Evolutionary conservation across 2,797 vertebrate species (phyloP).

Genomic region (Echeneis naucrates): DNA sequence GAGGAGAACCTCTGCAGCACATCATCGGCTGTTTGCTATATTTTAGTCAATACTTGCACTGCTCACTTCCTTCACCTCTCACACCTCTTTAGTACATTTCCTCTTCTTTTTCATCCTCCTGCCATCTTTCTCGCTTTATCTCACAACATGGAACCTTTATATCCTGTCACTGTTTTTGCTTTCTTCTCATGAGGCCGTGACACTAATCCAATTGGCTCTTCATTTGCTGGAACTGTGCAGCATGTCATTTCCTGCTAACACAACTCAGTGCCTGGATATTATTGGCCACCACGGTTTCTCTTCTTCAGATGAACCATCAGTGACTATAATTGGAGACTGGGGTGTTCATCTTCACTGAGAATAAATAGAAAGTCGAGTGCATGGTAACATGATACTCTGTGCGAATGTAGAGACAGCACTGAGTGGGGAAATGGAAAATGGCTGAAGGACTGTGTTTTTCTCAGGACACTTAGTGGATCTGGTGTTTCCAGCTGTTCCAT

Average conservation of each 20-base stretch:
- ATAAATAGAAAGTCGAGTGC: conserved; percentile 55
- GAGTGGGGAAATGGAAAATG: conserved; percentile 27
- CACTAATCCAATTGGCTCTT: conserved; percentile 29
- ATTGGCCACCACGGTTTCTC: conserved; percentile 38
- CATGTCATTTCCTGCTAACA: conserved; percentile 47
- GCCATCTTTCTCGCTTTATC: conserved; percentile 31
- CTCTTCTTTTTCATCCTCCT: conserved; percentile 20
- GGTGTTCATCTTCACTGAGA: conserved; percentile 29
- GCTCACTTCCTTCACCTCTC: conserved; percentile 18
- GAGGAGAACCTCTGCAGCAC: not conserved
- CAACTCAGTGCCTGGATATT: conserved; percentile 42
- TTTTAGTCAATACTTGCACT: conserved; percentile 6
- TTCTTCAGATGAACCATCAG: conserved; percentile 44
- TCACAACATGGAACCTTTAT: conserved; percentile 1
- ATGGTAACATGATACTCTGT: conserved; percentile 45
- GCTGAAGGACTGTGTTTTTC: conserved; percentile 23
- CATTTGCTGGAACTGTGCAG: conserved; percentile 31
- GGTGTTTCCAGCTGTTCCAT: conserved; percentile 33
- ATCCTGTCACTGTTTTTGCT: conserved; percentile 3
- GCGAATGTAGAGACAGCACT: conserved; percentile 33
- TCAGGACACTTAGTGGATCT: not conserved
- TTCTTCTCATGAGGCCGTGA: conserved; percentile 27
- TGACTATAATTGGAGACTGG: conserved; percentile 53
- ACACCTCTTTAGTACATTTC: conserved; percentile 33
- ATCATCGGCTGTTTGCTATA: not conserved